Conservation (phyloP, 2,888 invertebrate species). For the Amblyteles armatorius region DNA sequence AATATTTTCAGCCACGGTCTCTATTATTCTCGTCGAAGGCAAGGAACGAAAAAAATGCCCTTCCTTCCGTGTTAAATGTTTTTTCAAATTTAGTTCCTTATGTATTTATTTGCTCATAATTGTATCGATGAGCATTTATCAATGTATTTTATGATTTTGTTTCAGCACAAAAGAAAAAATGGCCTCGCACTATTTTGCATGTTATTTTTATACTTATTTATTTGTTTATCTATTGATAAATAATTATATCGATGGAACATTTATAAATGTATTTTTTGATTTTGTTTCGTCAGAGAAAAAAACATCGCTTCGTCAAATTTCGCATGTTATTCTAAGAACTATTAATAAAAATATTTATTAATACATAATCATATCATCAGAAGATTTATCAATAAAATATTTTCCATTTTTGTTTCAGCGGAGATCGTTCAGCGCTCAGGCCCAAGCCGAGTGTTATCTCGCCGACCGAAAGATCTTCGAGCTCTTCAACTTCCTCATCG, state of each 20-base stretch:
- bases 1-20: neutral
- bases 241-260: neutral
- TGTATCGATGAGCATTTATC: neutral
- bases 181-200: neutral
- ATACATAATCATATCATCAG: neutral
- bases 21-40: neutral
- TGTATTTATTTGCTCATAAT: too few species aligned
- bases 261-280: neutral
- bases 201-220: neutral
- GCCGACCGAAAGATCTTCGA: conserved; percentile 83
- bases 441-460: conserved; percentile 83
- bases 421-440: conserved; percentile 76
- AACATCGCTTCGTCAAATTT: too few species aligned
- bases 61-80: neutral
- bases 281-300: neutral
- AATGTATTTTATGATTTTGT: conserved; percentile 1
- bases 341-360: too few species aligned
- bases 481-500: conserved; percentile 84
- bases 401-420: conserved; percentile 54
- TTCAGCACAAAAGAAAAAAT: too few species aligned
- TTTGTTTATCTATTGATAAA: too few species aligned
- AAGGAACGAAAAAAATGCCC: neutral
- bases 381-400: neutral
- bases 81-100: too few species aligned
- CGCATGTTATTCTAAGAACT: too few species aligned